phyloP scores from a whole-genome alignment of 2,888 invertebrate species.

The Campopleginae sp. region DNA sequence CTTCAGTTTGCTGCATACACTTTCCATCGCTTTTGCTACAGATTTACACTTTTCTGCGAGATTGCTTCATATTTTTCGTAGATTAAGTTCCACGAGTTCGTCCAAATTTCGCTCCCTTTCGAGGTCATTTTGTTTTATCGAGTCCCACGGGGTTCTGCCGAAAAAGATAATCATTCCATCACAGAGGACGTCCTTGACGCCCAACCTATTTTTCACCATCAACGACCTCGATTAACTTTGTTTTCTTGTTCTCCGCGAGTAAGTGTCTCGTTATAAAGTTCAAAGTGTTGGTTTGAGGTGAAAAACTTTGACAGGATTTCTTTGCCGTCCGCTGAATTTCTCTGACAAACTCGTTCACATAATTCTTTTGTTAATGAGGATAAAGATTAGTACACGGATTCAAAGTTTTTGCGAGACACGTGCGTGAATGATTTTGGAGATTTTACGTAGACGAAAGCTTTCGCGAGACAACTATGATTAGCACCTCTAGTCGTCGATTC shows the following conservation, averaged over 20 bases:
- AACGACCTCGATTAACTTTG: background rate
- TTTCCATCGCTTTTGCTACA: constrained; percentile 1
- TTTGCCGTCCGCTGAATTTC: background rate
- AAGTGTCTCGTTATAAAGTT: background rate
- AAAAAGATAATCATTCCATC: background rate
- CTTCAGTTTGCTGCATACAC: background rate
- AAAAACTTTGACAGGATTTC: no score
- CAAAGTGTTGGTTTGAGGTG: background rate
- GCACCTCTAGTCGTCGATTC: background rate
- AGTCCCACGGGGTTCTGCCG: background rate
- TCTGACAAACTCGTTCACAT: background rate
- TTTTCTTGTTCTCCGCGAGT: background rate
- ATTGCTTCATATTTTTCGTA: background rate
- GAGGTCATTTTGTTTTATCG: background rate
- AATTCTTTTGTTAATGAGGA: background rate
- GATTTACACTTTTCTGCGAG: background rate
- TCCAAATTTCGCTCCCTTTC: background rate
- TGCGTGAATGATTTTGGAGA: background rate
- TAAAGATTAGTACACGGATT: background rate
- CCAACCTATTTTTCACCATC: background rate
- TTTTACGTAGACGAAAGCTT: background rate
- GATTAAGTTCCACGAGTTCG: background rate
- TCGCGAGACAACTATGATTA: background rate
- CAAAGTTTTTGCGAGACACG: background rate
- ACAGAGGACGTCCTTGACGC: background rate